A percentile compares a stretch with the other conserved stretches of the same genome.
These are phyloP conservation scores for Columba janthina DNA, from an alignment of 2,113 vertebrate genomes.

Conservation along the genomic window DNA sequence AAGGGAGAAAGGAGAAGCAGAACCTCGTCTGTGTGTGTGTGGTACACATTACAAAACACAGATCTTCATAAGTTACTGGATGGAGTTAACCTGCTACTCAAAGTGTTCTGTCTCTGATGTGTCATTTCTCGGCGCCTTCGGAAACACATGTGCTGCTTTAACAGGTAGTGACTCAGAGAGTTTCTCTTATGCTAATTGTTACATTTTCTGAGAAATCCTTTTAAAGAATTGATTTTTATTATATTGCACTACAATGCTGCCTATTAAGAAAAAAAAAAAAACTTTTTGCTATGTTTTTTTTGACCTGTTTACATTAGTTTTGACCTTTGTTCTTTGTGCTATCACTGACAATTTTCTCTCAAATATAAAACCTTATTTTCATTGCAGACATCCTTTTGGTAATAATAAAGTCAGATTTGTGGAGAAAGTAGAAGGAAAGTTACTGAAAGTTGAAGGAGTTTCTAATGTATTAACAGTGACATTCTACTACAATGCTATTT, in stretches of 20 bases:
- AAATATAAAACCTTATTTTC: neutral
- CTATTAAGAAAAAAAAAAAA: neutral
- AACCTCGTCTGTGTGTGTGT: neutral
- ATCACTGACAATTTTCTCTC: neutral
- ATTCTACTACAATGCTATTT: neutral
- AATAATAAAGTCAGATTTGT: neutral
- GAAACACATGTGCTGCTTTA: neutral
- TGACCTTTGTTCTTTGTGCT: neutral
- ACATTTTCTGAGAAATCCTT: neutral
- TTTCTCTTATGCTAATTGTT: neutral
- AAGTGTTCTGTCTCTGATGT: neutral
- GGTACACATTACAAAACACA: neutral
- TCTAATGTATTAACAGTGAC: neutral
- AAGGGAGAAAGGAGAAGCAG: neutral
- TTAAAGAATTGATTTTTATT: neutral
- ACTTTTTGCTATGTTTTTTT: neutral
- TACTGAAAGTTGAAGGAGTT: neutral
- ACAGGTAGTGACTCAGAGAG: neutral
- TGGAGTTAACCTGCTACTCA: neutral
- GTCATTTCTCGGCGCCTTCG: neutral
- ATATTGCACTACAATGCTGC: neutral
- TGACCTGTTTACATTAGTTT: neutral
- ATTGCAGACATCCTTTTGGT: neutral
- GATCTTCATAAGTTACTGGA: neutral
- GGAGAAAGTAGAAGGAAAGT: neutral